These are phyloP conservation scores for Tamias sibiricus DNA, from an alignment of 2,113 vertebrate species.

Conservation along the genomic window DNA sequence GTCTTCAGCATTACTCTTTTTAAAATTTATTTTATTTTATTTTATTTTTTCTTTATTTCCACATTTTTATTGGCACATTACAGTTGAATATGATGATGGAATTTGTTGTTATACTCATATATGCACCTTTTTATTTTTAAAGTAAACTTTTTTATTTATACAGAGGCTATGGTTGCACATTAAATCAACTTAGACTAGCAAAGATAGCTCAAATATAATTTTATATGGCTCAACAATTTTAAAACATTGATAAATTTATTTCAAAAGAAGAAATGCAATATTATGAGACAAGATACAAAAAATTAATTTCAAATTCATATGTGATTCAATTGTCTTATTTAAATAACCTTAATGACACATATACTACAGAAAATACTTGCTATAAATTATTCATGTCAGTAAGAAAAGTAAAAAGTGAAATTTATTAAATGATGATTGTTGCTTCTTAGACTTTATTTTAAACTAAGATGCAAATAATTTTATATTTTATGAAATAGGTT, in stretches of 20 bases:
- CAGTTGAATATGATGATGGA: too few relatives aligned
- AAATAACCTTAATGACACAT: neutral
- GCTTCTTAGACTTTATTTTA: neutral
- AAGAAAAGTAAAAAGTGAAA: neutral
- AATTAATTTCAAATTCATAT: conserved; percentile 24
- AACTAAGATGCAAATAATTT: conserved; percentile 30
- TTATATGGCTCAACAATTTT: conserved; percentile 54
- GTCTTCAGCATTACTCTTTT: too few relatives aligned
- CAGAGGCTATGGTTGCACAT: neutral
- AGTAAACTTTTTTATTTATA: conserved; percentile 66
- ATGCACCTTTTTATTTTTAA: neutral
- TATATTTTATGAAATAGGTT: neutral
- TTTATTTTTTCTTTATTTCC: too few relatives aligned
- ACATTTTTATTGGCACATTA: too few relatives aligned
- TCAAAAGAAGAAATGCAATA: neutral
- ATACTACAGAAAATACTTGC: neutral
- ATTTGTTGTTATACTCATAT: too few relatives aligned
- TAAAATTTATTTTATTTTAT: too few relatives aligned
- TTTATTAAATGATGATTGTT: neutral
- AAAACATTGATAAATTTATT: conserved; percentile 48
- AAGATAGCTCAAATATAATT: neutral
- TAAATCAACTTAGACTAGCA: conserved; percentile 38
- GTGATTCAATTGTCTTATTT: conserved; percentile 50
- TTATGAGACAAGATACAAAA: conserved; percentile 13
- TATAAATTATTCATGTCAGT: neutral